phyloP scores from a whole-genome alignment of 2,888 invertebrate species.

The Allophyes oxyacanthae region DNA sequence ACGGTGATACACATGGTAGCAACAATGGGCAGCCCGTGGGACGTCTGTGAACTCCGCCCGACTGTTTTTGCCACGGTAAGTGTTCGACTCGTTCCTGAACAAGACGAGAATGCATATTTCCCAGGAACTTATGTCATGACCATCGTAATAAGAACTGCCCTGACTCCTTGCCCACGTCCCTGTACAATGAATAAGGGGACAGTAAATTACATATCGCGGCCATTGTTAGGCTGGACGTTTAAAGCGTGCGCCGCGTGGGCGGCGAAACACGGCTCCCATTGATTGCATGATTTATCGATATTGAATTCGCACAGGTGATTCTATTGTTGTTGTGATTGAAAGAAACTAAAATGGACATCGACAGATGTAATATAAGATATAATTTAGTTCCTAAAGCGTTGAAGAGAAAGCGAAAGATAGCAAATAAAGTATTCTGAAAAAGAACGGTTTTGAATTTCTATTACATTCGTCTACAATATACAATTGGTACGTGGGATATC shows the following conservation, averaged over 20 bases:
- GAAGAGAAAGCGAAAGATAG: conserved; percentile 51
- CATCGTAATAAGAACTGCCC: conserved; percentile 54
- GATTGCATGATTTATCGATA: conserved; percentile 75
- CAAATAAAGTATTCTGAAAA: conserved; percentile 49
- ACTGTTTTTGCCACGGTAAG: conserved; percentile 71
- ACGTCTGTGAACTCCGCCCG: conserved; percentile 76
- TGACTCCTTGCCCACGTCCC: conserved; percentile 37
- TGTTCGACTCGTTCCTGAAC: conserved; percentile 62
- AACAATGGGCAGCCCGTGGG: conserved; percentile 73
- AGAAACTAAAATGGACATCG: conserved; percentile 53
- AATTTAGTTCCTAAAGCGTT: conserved; percentile 40
- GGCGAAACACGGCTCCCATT: conserved; percentile 65
- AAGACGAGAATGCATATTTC: conserved; percentile 49
- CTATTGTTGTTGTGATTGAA: conserved; percentile 57
- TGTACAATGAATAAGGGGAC: conserved; percentile 43
- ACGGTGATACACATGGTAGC: conserved; percentile 61
- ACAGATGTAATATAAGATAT: conserved; percentile 42
- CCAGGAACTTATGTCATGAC: conserved; percentile 45
- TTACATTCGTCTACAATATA: conserved; percentile 45
- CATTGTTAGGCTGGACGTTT: conserved; percentile 63
- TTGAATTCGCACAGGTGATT: conserved; percentile 71
- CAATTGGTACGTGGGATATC: conserved; percentile 60
- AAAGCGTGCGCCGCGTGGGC: conserved; percentile 58
- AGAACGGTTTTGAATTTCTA: conserved; percentile 55
- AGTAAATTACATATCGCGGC: conserved; percentile 58